Conservation (phyloP, 92 coral and sea anemone species). For the Parazoanthus swiftii region DNA sequence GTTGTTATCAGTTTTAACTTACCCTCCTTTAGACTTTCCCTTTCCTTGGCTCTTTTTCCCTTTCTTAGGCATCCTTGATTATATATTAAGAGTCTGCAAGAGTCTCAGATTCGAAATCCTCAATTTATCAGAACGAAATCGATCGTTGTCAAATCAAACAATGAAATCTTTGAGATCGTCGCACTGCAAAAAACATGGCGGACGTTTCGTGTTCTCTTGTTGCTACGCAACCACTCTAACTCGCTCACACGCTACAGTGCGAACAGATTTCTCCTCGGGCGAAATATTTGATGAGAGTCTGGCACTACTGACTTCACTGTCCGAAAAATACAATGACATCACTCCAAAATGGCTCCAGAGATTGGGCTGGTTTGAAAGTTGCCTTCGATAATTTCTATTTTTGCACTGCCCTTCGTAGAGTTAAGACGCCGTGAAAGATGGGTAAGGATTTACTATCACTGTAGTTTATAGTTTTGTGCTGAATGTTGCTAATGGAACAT, state of each 20-base stretch:
- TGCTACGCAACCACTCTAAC: conserved; percentile 21
- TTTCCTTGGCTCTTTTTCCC: conserved; percentile 81
- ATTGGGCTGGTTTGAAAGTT: not conserved
- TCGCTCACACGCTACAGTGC: no score
- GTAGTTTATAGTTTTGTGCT: not conserved
- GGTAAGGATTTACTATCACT: not conserved
- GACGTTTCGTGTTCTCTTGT: conserved; percentile 17
- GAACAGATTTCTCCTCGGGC: not conserved
- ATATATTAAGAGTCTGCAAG: no score
- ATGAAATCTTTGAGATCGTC: not conserved
- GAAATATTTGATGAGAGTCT: not conserved
- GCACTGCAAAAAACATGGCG: conserved; percentile 25
- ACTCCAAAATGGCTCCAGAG: conserved; percentile 23
- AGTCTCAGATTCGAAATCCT: not conserved
- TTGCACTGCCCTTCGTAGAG: not conserved
- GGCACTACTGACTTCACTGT: conserved; percentile 31
- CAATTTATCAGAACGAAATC: not conserved
- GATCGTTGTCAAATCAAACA: not conserved
- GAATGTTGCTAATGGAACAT: not conserved
- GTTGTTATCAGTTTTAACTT: conserved; percentile 14
- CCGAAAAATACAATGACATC: conserved; percentile 30
- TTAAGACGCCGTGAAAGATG: conserved; percentile 28
- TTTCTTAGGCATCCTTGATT: conserved; percentile 82
- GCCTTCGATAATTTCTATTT: conserved; percentile 23
- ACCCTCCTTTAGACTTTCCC: conserved; percentile 86